These are phyloP conservation scores for Astreopora myriophthalma DNA, from an alignment of 64 coral and sea anemone genomes.

Conservation along the genomic window DNA sequence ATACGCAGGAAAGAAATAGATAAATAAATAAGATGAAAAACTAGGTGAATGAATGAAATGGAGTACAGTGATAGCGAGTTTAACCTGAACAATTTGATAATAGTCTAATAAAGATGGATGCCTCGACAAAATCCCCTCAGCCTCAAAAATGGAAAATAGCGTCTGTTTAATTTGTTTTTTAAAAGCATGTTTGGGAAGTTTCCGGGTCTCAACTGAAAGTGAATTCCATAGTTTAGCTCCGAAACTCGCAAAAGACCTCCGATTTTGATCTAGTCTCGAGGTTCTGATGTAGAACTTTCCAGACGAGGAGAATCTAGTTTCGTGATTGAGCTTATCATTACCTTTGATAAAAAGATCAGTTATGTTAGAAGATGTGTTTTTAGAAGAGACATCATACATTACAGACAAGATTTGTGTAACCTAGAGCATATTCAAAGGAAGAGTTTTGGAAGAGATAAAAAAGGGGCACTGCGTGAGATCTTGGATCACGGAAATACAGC, in stretches of 20 bases:
- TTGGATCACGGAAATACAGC: not conserved
- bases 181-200: not conserved
- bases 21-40: too few species aligned
- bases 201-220: not conserved
- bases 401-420: not conserved
- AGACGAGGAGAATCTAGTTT: not conserved
- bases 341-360: not conserved
- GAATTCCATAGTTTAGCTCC: not conserved
- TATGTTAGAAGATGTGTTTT: not conserved
- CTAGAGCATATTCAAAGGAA: not conserved
- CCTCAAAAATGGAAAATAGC: not conserved
- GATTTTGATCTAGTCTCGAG: not conserved
- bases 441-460: not conserved
- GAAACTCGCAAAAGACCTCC: not conserved
- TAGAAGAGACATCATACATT: not conserved
- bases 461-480: not conserved
- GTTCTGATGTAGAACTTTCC: not conserved
- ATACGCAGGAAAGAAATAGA: too few species aligned
- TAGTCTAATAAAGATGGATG: not conserved
- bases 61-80: not conserved
- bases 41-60: not conserved
- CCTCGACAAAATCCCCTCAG: not conserved
- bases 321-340: not conserved
- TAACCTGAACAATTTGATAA: not conserved
- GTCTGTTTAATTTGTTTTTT: not conserved